Conservation (phyloP, 2,113 vertebrate species). For the Podiceps cristatus region DNA sequence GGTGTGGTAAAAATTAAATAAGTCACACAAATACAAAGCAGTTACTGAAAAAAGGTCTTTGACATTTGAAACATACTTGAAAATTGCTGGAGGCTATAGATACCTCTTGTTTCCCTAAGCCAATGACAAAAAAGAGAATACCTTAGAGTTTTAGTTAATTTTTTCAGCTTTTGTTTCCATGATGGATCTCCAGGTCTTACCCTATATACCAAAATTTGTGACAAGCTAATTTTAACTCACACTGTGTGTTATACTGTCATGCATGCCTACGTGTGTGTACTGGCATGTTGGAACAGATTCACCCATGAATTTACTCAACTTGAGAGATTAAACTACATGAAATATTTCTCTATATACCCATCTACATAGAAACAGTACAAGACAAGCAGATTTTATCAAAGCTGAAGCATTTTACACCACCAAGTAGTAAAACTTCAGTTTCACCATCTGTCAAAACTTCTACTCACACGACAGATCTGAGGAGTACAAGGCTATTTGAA, state of each 20-base stretch:
- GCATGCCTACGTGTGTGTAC: background rate
- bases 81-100: background rate
- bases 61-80: background rate
- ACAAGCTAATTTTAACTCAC: background rate
- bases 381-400: background rate
- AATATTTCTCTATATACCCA: background rate
- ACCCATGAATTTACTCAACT: background rate
- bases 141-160: background rate
- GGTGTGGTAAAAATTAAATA: background rate
- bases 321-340: background rate
- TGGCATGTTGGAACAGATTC: background rate
- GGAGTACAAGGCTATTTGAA: background rate
- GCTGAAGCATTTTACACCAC: background rate
- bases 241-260: background rate
- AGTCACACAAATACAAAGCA: background rate
- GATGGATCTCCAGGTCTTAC: background rate
- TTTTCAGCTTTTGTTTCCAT: background rate
- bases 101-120: background rate
- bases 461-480: background rate
- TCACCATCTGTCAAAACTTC: background rate
- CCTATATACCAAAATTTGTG: background rate
- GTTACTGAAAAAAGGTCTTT: background rate
- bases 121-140: background rate
- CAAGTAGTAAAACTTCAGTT: background rate
- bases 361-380: background rate